These are phyloP conservation scores for Nansenia antarctica DNA, from an alignment of 2,113 vertebrate genomes.

Conservation along the genomic window DNA sequence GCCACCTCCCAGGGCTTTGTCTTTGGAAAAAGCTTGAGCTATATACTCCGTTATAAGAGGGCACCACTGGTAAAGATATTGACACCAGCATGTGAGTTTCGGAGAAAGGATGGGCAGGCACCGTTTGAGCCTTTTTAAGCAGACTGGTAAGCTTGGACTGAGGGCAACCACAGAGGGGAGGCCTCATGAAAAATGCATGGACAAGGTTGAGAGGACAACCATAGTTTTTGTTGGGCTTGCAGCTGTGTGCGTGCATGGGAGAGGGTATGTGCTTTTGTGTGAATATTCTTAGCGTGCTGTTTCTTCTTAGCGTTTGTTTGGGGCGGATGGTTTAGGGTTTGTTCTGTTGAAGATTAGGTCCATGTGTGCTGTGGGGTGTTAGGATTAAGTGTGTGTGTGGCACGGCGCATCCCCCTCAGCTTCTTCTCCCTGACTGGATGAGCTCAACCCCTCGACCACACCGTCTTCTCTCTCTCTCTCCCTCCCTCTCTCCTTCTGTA, in stretches of 20 bases:
- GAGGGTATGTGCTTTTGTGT: neutral
- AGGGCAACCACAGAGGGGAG: neutral
- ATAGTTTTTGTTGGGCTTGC: neutral
- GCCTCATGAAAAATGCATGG: constrained; percentile 18
- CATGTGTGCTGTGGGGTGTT: neutral
- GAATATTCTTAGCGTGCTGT: neutral
- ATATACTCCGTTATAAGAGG: neutral
- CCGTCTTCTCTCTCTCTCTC: constrained; percentile 13
- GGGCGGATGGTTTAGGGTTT: neutral
- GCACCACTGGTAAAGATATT: constrained; percentile 1
- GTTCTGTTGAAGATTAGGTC: neutral
- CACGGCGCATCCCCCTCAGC: neutral
- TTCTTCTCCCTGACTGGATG: neutral
- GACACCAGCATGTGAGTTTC: too few relatives aligned
- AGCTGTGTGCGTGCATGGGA: neutral
- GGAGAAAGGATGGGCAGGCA: neutral
- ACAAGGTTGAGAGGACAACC: neutral
- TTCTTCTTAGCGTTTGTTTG: neutral
- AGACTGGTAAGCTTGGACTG: neutral
- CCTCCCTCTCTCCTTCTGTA: constrained; percentile 5
- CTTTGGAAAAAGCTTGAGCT: neutral
- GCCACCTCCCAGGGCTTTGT: neutral
- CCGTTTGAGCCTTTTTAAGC: neutral
- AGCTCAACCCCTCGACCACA: neutral
- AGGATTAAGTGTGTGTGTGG: neutral